Evolutionary conservation across 2,888 invertebrate species (phyloP), one percentile per base, ranked within the genome.

Genomic region (Dendrolimus pini): DNA sequence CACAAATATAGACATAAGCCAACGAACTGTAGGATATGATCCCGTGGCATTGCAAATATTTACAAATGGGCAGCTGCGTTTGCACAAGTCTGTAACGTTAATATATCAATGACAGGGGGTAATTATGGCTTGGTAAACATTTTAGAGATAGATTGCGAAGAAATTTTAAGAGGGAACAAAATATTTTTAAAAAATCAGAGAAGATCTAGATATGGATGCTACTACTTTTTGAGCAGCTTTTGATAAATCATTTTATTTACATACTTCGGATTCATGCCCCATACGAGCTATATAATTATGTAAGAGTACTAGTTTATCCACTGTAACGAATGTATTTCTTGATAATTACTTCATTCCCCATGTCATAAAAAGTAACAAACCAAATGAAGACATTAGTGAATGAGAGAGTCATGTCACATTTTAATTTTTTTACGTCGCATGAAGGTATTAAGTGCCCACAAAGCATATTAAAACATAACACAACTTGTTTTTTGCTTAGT

Each of bases 1-100:
- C 76, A 70, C 81, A 84, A 85, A 86, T 81, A 80, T 86, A 86
- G 85, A 82, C 74, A 70, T 65, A 64, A 69, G 76, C 73, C 85
- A 85, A 82, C 81, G 87, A 88, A 86, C 87, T 82, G 79, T 65
- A 70, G 68, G 68, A 70, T 67, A 75, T 74, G 76, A 75, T 75
- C 69, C 67, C 68, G 64, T 64, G 47, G 68, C 68, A 63, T 70
- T 68, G 76, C 81, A 80, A 85, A 87, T 87, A 83, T 88, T 85
- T 85, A 82, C 83, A 71, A 75, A 74, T 30, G 71, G 72, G 72
- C 80, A 76, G 80, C 79, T 81, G 79, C 74, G 69, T 67, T 56
- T 60, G 66, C 74, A 65, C 74, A 71, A 68, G 67, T 67, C 65
- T 64, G 66, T 62, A 67, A 68, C 60, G 70, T 72, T 67, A 77